Base-by-base conservation (phyloP, 1,140 invertebrate species). In the Leptinotarsa undecemlineata region DNA sequence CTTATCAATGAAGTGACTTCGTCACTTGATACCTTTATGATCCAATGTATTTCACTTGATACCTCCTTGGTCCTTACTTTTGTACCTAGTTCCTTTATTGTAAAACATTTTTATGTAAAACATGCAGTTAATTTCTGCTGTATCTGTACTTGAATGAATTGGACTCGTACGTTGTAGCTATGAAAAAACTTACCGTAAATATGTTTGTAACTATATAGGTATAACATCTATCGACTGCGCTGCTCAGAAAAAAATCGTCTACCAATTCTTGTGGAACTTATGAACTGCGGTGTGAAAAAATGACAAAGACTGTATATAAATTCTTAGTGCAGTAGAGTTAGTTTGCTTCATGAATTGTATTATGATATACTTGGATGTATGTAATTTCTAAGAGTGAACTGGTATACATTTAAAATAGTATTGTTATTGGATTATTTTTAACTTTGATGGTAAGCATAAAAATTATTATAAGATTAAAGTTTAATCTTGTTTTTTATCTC, bases 121-220 rank as follows among this genome's bases (percentile, higher is more conserved):
- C 42, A 71, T 64, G 60, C 48, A 67, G 63, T 71, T 71, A 69
- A 72, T 75, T 11, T 42, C 8, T 42, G 33, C 33, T 42, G 8
- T 42, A 11, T 11, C 11, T 42, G 33, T 42, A 42, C 8, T 42
- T 42, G 33, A 42, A 42, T 42, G 33, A 42, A 42, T 68, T 69
- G 67, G 60, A 75, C 21, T 26, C n/a, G 23, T 66, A 72, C 19
- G 26, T 63, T 48, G 62, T 71, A 75, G 33, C n/a, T 57, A 51
- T 72, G 42, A 72, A 72, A 68, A 68, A 67, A 76, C 74, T 76
- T 68, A 76, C 68, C 47, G 51, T 57, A 76, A 72, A 67, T 76
- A 76, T 76, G 74, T 76, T 76, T 76, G 70, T 72, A 76, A 76
- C 70, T 72, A 76, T 76, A 76, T 76, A 76, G 74, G 74, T 76